A percentile compares a stretch with the other conserved stretches of the same genome.
These are phyloP conservation scores for Eilema sororculum DNA, from an alignment of 2,888 invertebrate genomes.

Conservation along the genomic window DNA sequence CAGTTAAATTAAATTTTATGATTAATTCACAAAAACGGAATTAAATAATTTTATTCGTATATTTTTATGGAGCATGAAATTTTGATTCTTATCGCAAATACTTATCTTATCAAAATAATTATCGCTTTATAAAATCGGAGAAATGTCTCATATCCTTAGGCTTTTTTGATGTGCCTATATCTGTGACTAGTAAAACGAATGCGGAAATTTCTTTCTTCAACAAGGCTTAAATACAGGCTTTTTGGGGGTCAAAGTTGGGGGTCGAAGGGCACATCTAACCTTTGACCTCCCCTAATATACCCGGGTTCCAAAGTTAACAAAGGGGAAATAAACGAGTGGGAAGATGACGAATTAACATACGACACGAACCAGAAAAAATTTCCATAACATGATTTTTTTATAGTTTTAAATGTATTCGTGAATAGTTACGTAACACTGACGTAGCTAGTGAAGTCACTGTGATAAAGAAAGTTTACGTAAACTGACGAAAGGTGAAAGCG, in stretches of 20 bases:
- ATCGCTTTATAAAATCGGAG: neutral
- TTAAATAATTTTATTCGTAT: neutral
- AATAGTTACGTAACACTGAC: constrained; percentile 58
- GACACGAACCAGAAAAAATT: neutral
- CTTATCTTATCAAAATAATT: constrained; percentile 1
- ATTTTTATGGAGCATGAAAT: neutral
- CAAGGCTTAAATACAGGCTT: neutral
- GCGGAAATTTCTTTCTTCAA: neutral
- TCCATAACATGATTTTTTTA: constrained; percentile 22
- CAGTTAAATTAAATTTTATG: neutral
- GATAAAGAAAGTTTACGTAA: constrained; percentile 77
- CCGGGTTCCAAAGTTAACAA: neutral
- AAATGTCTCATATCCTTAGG: neutral
- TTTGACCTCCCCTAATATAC: neutral
- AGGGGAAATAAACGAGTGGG: too few relatives aligned
- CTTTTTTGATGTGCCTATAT: neutral
- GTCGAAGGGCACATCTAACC: neutral
- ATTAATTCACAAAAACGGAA: neutral
- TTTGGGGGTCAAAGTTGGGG: neutral
- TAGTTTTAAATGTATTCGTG: constrained; percentile 25
- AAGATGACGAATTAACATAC: constrained; percentile 7
- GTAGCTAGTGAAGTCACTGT: constrained; percentile 57
- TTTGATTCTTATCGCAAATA: neutral
- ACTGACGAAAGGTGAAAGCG: constrained; percentile 73
- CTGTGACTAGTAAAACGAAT: neutral